Evolutionary conservation across 2,888 invertebrate species (phyloP).

Genomic region (Boloria euphrosyne): DNA sequence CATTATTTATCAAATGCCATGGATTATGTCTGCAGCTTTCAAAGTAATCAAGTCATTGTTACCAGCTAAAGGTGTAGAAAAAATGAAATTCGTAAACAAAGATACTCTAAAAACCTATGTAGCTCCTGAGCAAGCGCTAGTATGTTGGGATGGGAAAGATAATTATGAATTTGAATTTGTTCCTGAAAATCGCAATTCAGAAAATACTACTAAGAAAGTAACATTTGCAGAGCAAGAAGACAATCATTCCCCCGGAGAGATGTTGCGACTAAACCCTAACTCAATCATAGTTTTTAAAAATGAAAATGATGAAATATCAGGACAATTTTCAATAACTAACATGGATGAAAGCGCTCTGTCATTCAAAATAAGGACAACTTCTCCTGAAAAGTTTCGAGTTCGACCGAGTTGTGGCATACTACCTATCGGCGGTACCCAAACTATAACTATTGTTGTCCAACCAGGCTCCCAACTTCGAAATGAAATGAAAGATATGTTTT

Average conservation of each 20-base stretch:
- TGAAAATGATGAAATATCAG: conserved; percentile 85
- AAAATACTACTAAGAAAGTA: conserved; percentile 64
- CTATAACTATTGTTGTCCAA: conserved; percentile 88
- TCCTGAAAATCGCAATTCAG: conserved; percentile 78
- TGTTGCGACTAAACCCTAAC: conserved; percentile 85
- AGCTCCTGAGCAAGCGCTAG: conserved; percentile 87
- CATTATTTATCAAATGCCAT: conserved; percentile 95
- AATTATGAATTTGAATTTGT: conserved; percentile 88
- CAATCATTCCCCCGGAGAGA: conserved; percentile 74
- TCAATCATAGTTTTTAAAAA: conserved; percentile 87
- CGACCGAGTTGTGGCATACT: conserved; percentile 93
- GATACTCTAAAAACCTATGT: conserved; percentile 89
- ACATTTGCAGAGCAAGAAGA: conserved; percentile 61
- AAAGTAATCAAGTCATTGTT: conserved; percentile 93
- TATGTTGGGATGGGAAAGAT: conserved; percentile 91
- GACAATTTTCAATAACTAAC: conserved; percentile 87
- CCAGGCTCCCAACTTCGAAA: conserved; percentile 86
- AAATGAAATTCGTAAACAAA: conserved; percentile 92
- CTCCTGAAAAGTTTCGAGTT: conserved; percentile 97
- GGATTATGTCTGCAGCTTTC: conserved; percentile 95
- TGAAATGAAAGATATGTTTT: conserved; percentile 91
- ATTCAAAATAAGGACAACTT: conserved; percentile 95
- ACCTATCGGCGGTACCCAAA: conserved; percentile 83
- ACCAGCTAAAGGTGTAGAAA: conserved; percentile 93
- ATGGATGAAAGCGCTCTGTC: conserved; percentile 78